These are phyloP conservation scores for Aspiorhynchus laticeps DNA, from an alignment of 2,113 vertebrate genomes.

Conservation along the genomic window DNA sequence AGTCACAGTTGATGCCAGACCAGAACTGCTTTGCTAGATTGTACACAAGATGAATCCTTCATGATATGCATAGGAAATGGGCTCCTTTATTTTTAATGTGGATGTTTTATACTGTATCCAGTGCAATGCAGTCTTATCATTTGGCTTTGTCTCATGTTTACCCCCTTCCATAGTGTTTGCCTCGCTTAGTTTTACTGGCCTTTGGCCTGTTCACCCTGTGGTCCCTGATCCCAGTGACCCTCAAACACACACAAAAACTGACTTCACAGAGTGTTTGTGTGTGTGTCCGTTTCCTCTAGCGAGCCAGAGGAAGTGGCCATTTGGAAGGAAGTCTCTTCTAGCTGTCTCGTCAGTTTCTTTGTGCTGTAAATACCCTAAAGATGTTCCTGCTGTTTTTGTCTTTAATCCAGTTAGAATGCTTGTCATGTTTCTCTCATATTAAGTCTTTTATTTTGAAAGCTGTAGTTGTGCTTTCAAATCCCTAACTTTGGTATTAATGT, in stretches of 20 bases:
- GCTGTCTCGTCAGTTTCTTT: constrained; percentile 30
- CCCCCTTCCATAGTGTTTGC: background rate
- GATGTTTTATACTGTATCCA: constrained; percentile 1
- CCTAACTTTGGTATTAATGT: background rate
- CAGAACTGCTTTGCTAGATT: background rate
- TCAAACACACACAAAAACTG: constrained; percentile 25
- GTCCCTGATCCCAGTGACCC: constrained; percentile 28
- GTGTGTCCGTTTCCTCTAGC: constrained; percentile 25
- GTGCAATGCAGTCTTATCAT: background rate
- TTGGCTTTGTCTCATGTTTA: constrained; percentile 4
- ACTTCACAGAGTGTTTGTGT: constrained; percentile 41
- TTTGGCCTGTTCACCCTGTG: constrained; percentile 24
- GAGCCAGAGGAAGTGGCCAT: constrained; percentile 59
- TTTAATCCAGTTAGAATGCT: background rate
- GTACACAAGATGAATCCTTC: background rate
- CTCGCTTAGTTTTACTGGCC: background rate
- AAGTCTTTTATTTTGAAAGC: constrained; percentile 11
- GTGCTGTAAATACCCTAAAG: constrained; percentile 7
- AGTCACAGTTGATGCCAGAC: background rate
- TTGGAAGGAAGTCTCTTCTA: constrained; percentile 32
- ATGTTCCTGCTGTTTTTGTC: background rate
- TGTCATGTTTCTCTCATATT: background rate
- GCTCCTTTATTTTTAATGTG: background rate
- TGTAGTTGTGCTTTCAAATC: background rate
- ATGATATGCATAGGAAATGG: background rate